Base-by-base conservation (phyloP, 2,113 vertebrate species). In the Stictonetta naevosa region DNA sequence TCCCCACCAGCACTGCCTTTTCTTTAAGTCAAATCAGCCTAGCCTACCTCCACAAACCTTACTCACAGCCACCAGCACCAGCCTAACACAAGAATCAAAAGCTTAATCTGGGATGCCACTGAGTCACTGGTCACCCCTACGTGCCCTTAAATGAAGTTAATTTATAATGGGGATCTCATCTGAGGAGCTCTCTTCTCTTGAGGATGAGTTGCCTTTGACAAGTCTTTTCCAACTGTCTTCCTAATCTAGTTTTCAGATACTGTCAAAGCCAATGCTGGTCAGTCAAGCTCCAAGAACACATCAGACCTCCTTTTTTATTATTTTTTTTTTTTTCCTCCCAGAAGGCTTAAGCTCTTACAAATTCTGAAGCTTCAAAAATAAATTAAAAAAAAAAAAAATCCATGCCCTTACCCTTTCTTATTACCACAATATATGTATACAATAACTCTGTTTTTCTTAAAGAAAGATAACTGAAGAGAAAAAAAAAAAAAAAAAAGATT, bases 141-240 rank as follows among this genome's bases (percentile, higher is more conserved):
- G 4, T 12, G 64, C 10, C 46, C 73, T 14, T 4, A 10, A n/a
- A 15, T 1, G 19, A 2, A 1, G 60, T 25, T 48, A 36, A 25
- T 2, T 34, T 34, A 4, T 1, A 1, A 7, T 0, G 11, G 28
- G 29, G 13, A n/a, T 8, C 8, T 2, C 28, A 9, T 0, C 59
- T 21, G 36, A 3, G 2, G 12, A n/a, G 40, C 7, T 52, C 53
- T 42, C 40, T 77, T 6, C 67, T 73, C 48, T 50, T 4, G 0
- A 34, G 44, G 29, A 44, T 0, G 28, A 52, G 33, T 2, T 42
- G 34, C 55, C 55, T 38, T 8, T 12, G 29, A 29, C 14, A 72
- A 19, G 12, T 6, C 40, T 23, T 42, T 64, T 69, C 40, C 5
- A 17, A 15, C 1, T 2, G 2, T 52, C 7, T 40, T 62, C 69